Conservation (phyloP, 2,888 invertebrate species). For the Arge pagana region DNA sequence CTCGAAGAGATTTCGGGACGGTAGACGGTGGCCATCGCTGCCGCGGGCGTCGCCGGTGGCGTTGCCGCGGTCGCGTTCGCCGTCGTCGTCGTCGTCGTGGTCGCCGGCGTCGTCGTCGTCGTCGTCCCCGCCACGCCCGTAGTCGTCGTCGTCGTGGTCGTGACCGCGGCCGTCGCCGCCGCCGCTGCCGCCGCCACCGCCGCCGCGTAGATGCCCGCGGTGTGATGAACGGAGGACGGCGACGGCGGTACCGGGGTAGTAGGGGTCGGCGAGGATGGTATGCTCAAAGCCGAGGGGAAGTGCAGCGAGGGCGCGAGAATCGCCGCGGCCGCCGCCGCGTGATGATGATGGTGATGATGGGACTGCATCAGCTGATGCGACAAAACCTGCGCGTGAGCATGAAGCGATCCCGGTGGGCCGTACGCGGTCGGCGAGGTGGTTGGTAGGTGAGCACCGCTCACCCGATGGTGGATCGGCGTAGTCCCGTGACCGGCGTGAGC, state of each 20-base stretch:
- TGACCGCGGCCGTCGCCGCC: too few species aligned
- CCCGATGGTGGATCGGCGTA: constrained; percentile 62
- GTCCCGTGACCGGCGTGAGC: constrained; percentile 61
- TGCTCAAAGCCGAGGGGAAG: constrained; percentile 39
- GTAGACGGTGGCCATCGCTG: constrained; percentile 47
- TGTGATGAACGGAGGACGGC: too few species aligned
- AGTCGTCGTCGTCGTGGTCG: too few species aligned
- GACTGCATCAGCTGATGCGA: constrained; percentile 14
- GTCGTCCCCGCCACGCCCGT: too few species aligned
- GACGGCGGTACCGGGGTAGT: constrained; percentile 31
- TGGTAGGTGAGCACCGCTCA: constrained; percentile 60
- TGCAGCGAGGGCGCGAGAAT: constrained; percentile 39
- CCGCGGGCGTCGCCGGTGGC: constrained; percentile 32
- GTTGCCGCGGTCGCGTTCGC: too few species aligned
- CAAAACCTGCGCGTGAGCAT: constrained; percentile 30
- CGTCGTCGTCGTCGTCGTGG: too few species aligned
- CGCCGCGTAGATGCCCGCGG: neutral
- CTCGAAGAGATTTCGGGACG: constrained; percentile 51
- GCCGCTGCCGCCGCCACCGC: too few species aligned
- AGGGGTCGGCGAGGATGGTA: constrained; percentile 39
- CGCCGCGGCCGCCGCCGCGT: constrained; percentile 34
- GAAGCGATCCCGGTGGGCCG: constrained; percentile 29
- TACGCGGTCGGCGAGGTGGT: constrained; percentile 45
- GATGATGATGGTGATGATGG: constrained; percentile 29
- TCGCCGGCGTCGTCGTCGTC: too few species aligned